phyloP scores from a whole-genome alignment of 2,888 invertebrate genomes.

The Tenthredo notha region DNA sequence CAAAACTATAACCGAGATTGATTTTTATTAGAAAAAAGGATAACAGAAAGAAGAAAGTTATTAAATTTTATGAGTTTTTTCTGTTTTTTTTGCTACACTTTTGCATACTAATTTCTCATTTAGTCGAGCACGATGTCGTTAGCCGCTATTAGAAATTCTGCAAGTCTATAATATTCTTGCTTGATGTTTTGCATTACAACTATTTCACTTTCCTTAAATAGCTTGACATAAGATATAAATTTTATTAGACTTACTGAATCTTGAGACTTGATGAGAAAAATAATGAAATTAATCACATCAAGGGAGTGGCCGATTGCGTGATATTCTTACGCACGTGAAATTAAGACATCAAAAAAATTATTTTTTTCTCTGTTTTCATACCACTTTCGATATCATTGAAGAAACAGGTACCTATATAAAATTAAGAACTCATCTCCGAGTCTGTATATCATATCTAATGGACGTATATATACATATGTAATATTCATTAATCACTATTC shows the following conservation, averaged over 20 bases:
- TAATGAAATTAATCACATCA: not conserved
- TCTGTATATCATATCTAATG: not conserved
- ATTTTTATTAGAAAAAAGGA: not conserved
- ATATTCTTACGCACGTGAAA: not conserved
- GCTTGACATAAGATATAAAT: not conserved
- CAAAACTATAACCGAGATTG: not conserved
- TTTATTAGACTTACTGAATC: not conserved
- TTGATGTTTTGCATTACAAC: not conserved
- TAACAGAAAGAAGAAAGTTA: not conserved
- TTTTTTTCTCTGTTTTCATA: not conserved
- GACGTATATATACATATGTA: not conserved
- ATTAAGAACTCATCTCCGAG: not conserved
- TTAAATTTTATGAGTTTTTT: not conserved
- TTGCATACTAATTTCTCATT: not conserved
- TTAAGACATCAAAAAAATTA: not conserved
- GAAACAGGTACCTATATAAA: not conserved
- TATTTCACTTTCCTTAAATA: slow-evolving; percentile 26
- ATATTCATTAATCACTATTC: slow-evolving; percentile 6
- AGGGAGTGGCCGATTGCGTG: not conserved
- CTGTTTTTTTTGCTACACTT: not conserved
- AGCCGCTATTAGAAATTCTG: not conserved
- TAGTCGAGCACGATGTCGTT: not conserved
- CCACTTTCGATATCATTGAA: not conserved
- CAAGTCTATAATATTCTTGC: not conserved
- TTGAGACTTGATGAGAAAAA: too few relatives aligned